A percentile compares a stretch with the other conserved stretches of the same genome.
Conservation (phyloP, 2,797 vertebrate genomes). For the Rhincodon typus region DNA sequence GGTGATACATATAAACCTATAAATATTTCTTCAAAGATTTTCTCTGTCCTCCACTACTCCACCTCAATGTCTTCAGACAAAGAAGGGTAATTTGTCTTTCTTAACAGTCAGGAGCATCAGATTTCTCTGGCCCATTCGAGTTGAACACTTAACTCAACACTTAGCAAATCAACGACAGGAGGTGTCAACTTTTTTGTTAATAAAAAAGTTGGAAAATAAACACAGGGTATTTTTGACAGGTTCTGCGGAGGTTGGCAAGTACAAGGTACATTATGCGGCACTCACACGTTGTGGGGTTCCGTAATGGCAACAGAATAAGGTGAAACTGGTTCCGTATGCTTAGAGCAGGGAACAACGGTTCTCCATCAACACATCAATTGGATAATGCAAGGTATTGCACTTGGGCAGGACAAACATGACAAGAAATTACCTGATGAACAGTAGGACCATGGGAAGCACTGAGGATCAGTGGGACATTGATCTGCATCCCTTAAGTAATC, state of each 20-base stretch:
- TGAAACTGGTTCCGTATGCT: not conserved
- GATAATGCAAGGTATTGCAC: too few species aligned
- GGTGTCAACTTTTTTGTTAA: not conserved
- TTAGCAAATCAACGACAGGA: not conserved
- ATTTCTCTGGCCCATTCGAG: not conserved
- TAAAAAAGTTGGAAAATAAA: not conserved
- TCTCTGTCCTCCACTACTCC: not conserved
- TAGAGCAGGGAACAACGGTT: not conserved
- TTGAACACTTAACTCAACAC: not conserved
- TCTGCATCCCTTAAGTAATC: too few species aligned
- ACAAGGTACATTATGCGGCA: not conserved
- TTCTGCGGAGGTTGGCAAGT: not conserved
- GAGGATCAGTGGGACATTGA: too few species aligned
- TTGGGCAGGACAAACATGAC: too few species aligned
- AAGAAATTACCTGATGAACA: too few species aligned
- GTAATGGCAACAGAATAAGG: not conserved
- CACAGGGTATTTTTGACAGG: not conserved
- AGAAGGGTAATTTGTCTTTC: not conserved
- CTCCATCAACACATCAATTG: not conserved
- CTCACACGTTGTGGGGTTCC: not conserved
- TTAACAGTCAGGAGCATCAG: not conserved
- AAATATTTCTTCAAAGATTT: not conserved
- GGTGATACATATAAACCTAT: not conserved
- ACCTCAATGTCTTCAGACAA: not conserved
- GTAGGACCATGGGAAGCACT: too few species aligned